Base-by-base conservation (phyloP, 2,797 vertebrate genomes). In the Scomberomorus guttatus region DNA sequence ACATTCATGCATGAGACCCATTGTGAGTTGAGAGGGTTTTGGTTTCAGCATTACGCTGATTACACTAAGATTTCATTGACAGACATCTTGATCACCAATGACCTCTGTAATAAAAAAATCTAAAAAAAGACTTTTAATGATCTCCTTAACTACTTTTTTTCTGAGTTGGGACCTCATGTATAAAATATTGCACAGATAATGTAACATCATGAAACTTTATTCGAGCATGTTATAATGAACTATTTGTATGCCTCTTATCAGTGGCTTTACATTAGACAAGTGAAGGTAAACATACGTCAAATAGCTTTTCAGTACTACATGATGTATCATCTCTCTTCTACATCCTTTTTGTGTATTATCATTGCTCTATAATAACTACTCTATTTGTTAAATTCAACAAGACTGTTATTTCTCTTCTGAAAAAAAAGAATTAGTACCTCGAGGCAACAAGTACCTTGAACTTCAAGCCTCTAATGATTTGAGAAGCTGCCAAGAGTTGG, bases 31-130 rank as follows among this genome's bases (percentile, higher is more conserved):
- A 73, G 74, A 84, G 67, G 72, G 80, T 87, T 91, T 87, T 22
- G 62, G 90, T 92, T 89, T 86, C 39, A 62, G 73, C 60, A 66
- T 66, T 67, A 79, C 37, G 75, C 32, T 76, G 86, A 89, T 83
- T 89, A 11, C 37, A 2, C 37, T 37, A 89, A 92, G 87, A 87
- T 87, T 89, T 94, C 89, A 81, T 91, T 88, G 82, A 90, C 94
- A 92, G 92, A 93, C 95, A 95, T 89, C 83, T 95, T 95, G 93
- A 96, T 94, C 94, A 94, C 89, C 81, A 14, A 64, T 84, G 90
- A 85, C 89, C 14, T 54, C 25, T 15, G 17, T 15, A 5, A 51
- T 62, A 18, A 65, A 44, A 44, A 44, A 54, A 18, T 46, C 6
- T 46, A 7, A 46, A 18, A 44, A 46, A 44, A 44, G 13, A 39